phyloP scores from a whole-genome alignment of 1,140 invertebrate species.

The Muscidifurax raptorellus region DNA sequence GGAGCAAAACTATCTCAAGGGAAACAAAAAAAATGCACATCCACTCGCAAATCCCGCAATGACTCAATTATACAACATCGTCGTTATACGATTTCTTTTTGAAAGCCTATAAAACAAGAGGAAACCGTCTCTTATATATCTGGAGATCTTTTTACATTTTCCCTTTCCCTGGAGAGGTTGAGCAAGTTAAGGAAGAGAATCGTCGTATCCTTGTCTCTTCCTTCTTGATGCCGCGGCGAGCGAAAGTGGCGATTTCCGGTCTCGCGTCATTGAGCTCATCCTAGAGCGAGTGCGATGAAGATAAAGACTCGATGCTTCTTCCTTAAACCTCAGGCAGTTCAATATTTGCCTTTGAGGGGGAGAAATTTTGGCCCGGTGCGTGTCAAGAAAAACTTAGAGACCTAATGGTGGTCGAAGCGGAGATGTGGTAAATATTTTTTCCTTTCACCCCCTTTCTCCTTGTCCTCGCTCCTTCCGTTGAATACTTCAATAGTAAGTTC shows the following conservation, averaged over 20 bases:
- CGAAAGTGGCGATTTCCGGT: constrained; percentile 50
- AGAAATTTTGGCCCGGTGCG: not conserved
- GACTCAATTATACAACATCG: not conserved
- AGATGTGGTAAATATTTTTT: not conserved
- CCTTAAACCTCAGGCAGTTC: constrained; percentile 30
- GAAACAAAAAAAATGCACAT: not conserved
- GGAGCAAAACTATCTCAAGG: not conserved
- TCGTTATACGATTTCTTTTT: not conserved
- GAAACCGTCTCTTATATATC: constrained; percentile 14
- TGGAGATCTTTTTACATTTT: not conserved
- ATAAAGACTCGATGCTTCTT: constrained; percentile 14
- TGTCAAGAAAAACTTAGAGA: constrained; percentile 42
- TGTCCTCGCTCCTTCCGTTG: not conserved
- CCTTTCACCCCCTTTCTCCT: not conserved
- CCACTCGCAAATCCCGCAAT: not conserved
- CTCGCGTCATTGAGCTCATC: constrained; percentile 30
- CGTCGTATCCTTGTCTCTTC: constrained; percentile 28
- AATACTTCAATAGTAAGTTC: not conserved
- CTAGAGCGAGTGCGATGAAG: not conserved
- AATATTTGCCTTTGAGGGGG: constrained; percentile 54
- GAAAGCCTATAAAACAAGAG: not conserved
- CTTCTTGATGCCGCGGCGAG: not conserved
- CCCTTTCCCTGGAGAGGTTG: constrained; percentile 12
- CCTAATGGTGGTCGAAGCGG: not conserved
- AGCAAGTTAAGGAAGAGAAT: constrained; percentile 11